phyloP scores from a whole-genome alignment of 2,888 invertebrate species.

The Eugnorisma glareosa region DNA sequence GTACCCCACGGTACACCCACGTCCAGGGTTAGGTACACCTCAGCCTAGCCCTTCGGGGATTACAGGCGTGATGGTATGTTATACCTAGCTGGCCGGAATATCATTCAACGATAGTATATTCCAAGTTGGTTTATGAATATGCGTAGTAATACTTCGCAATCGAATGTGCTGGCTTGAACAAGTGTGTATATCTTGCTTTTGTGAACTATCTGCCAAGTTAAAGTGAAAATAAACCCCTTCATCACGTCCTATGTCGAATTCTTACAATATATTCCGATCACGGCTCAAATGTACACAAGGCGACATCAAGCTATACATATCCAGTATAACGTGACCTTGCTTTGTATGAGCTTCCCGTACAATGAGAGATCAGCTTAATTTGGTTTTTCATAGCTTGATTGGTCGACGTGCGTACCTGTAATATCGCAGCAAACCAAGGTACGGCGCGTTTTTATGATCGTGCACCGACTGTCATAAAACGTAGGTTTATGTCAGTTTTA shows the following conservation, averaged over 20 bases:
- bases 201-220: neutral
- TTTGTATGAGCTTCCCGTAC: no score
- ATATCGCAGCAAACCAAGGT: constrained; percentile 1
- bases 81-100: neutral
- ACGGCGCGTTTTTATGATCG: constrained; percentile 21
- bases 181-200: neutral
- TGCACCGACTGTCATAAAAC: constrained; percentile 26
- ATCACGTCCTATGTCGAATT: neutral
- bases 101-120: neutral
- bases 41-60: no score
- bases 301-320: no score
- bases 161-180: neutral
- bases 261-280: constrained; percentile 5
- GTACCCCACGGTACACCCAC: no score
- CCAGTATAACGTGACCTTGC: no score
- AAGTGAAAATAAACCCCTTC: neutral
- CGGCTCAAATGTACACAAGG: no score
- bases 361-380: no score
- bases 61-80: no score
- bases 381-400: no score
- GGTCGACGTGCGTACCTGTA: no score
- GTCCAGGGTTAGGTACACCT: no score
- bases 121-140: neutral
- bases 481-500: constrained; percentile 26
- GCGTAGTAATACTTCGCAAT: neutral